Conservation (phyloP, 2,888 invertebrate species). For the Gastracanthus pulcherrimus region DNA sequence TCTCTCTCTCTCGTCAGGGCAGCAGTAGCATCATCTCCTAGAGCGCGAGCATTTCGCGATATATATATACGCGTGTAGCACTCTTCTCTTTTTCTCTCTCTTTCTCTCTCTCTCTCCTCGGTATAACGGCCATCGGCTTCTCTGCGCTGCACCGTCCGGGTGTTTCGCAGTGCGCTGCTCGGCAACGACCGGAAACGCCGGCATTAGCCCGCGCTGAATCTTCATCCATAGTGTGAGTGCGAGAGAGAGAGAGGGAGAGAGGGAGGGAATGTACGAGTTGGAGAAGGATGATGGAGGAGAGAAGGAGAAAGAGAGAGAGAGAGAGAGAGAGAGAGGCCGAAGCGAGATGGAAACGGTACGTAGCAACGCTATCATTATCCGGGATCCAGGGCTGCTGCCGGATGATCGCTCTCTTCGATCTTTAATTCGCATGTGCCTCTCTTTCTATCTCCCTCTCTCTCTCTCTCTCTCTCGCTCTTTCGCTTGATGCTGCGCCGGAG, state of each 20-base stretch:
- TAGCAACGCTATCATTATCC: conserved; percentile 59
- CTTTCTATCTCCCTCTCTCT: conserved; percentile 33
- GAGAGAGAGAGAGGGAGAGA: conserved; percentile 20
- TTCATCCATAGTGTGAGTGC: conserved; percentile 28
- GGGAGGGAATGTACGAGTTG: too few relatives aligned
- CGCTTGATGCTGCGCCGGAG: neutral
- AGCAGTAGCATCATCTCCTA: neutral
- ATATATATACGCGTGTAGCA: neutral
- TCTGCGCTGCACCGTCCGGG: conserved; percentile 1
- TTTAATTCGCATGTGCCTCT: conserved; percentile 53
- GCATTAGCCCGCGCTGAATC: conserved; percentile 44
- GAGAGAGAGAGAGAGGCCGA: conserved; percentile 30
- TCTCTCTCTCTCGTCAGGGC: neutral
- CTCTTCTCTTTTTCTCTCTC: neutral
- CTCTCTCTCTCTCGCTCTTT: conserved; percentile 20
- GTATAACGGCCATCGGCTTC: conserved; percentile 11
- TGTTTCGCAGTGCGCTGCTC: neutral
- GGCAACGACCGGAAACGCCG: conserved; percentile 51
- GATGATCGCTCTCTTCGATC: conserved; percentile 59
- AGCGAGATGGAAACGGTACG: conserved; percentile 54
- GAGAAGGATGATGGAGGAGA: conserved; percentile 9
- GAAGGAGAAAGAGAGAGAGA: conserved; percentile 32
- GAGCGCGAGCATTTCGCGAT: neutral
- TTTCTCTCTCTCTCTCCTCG: neutral
- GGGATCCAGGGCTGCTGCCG: conserved; percentile 56